A percentile compares a stretch with the other conserved stretches of the same genome.
Conservation (phyloP, 2,888 invertebrate genomes). For the Drosophila percnosoma region DNA sequence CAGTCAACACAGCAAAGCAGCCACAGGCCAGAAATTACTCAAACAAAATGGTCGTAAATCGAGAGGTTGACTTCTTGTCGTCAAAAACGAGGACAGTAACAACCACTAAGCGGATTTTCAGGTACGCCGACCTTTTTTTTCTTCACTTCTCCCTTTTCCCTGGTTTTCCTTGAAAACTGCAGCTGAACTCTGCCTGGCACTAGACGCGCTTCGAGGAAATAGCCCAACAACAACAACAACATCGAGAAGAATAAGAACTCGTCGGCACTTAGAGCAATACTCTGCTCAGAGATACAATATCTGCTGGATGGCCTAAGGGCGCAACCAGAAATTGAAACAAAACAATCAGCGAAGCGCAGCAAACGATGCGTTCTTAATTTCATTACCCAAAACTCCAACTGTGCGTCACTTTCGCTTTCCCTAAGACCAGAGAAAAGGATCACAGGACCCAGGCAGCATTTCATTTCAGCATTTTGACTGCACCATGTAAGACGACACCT, state of each 20-base stretch:
- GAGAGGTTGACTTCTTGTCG: constrained; percentile 83
- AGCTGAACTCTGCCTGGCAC: constrained; percentile 51
- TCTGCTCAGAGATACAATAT: constrained; percentile 26
- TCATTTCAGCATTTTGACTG: constrained; percentile 16
- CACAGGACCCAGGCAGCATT: constrained; percentile 8
- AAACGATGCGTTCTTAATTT: constrained; percentile 80
- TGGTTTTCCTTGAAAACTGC: constrained; percentile 61
- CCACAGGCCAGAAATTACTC: constrained; percentile 73
- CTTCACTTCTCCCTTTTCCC: background rate
- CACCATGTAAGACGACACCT: constrained; percentile 74
- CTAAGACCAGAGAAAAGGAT: constrained; percentile 6
- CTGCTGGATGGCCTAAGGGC: constrained; percentile 51
- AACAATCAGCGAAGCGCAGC: constrained; percentile 80
- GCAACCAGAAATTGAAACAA: constrained; percentile 77
- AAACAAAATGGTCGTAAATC: constrained; percentile 84
- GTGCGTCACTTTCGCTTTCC: constrained; percentile 74
- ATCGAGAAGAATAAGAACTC: constrained; percentile 11
- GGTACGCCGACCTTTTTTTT: constrained; percentile 53
- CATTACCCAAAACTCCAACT: constrained; percentile 72
- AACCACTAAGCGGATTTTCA: constrained; percentile 74
- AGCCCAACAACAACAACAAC: constrained; percentile 19
- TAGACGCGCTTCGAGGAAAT: constrained; percentile 57
- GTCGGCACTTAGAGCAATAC: constrained; percentile 50
- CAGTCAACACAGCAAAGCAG: constrained; percentile 41
- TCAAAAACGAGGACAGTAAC: constrained; percentile 71